These are phyloP conservation scores for Brachyhypopomus gauderio DNA, from an alignment of 2,113 vertebrate genomes.

Conservation along the genomic window DNA sequence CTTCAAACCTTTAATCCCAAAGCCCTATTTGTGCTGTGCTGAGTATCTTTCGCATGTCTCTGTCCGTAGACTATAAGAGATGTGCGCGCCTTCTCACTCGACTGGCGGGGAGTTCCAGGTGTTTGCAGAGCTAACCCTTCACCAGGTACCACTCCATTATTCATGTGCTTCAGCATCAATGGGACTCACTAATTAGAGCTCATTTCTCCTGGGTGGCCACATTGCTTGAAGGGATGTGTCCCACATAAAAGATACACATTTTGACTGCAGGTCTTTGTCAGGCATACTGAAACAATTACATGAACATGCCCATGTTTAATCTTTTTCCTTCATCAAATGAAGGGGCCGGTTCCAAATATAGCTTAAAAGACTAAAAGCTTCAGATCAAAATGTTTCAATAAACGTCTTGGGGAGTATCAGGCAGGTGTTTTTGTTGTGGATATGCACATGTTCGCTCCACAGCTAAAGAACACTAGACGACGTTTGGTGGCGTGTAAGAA, in stretches of 20 bases:
- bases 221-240: neutral
- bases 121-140: slow-evolving; percentile 83
- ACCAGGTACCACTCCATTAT: slow-evolving; percentile 30
- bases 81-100: slow-evolving; percentile 92
- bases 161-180: neutral
- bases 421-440: too few relatives aligned
- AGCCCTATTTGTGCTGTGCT: neutral
- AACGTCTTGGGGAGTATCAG: too few relatives aligned
- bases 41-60: neutral
- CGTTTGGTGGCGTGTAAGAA: too few relatives aligned
- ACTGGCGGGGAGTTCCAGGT: slow-evolving; percentile 88
- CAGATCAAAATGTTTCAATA: too few relatives aligned
- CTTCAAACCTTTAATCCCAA: slow-evolving; percentile 21
- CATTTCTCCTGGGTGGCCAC: neutral
- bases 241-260: neutral
- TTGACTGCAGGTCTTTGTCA: too few relatives aligned
- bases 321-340: too few relatives aligned
- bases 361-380: too few relatives aligned
- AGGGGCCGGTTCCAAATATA: too few relatives aligned
- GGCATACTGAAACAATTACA: too few relatives aligned
- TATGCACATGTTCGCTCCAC: too few relatives aligned
- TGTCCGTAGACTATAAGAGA: slow-evolving; percentile 86
- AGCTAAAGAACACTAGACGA: too few relatives aligned
- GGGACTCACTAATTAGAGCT: neutral
- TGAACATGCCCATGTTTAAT: too few relatives aligned